A percentile compares a stretch with the other conserved stretches of the same genome.
Evolutionary conservation across 2,888 invertebrate genomes (phyloP).

Genomic region (Prosapia bicincta): DNA sequence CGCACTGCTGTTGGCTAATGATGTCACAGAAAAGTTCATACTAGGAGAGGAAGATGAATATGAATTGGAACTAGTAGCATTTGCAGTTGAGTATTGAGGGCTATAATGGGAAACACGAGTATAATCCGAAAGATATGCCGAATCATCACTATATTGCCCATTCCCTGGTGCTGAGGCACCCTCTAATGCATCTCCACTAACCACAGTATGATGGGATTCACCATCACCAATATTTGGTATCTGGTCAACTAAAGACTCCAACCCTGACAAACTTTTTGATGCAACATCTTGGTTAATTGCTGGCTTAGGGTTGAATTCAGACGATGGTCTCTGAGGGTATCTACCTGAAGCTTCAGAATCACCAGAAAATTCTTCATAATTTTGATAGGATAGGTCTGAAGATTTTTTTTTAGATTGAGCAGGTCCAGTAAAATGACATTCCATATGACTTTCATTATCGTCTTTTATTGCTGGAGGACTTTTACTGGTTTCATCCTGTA

Average conservation of each 20-base stretch:
- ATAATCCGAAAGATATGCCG: constrained; percentile 40
- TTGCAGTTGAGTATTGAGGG: constrained; percentile 41
- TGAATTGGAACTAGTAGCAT: constrained; percentile 40
- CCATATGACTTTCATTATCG: constrained; percentile 44
- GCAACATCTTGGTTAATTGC: constrained; percentile 63
- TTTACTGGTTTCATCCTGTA: constrained; percentile 47
- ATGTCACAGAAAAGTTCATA: constrained; percentile 45
- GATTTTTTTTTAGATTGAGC: constrained; percentile 43
- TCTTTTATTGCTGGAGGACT: constrained; percentile 41
- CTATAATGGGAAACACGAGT: constrained; percentile 40
- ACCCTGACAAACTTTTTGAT: constrained; percentile 80
- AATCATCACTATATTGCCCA: constrained; percentile 40
- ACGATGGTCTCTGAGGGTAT: constrained; percentile 36
- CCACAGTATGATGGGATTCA: constrained; percentile 45
- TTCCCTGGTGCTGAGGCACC: constrained; percentile 18
- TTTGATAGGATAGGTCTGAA: constrained; percentile 39
- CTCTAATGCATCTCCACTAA: constrained; percentile 40
- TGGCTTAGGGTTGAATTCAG: constrained; percentile 33
- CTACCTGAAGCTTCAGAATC: constrained; percentile 40
- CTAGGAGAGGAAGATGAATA: constrained; percentile 35
- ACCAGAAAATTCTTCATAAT: constrained; percentile 42
- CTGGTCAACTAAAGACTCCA: constrained; percentile 87
- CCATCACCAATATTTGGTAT: constrained; percentile 84
- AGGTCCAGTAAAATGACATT: constrained; percentile 52
- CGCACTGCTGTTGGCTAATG: constrained; percentile 44